Conservation (phyloP, 1,140 invertebrate species). For the Hypsibius dujardini region DNA sequence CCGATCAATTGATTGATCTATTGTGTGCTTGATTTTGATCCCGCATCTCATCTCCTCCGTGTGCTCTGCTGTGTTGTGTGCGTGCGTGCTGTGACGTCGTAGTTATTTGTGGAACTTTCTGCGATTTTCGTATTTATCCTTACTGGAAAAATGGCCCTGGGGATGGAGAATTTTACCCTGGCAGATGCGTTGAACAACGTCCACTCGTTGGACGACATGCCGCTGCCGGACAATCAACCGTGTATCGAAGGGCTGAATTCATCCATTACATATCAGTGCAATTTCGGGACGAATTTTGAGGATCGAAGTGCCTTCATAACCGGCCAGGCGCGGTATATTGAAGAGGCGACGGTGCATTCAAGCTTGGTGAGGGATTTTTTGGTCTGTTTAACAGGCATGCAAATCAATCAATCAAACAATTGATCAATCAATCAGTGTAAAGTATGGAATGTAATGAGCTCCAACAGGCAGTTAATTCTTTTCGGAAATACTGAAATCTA, state of each 20-base stretch:
- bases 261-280: slow-evolving; percentile 80
- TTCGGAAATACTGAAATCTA: not conserved
- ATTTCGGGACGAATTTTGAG: slow-evolving; percentile 93
- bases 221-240: slow-evolving; percentile 89
- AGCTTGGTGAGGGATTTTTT: slow-evolving; percentile 55
- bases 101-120: no score
- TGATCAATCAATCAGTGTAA: no score
- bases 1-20: no score
- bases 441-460: no score
- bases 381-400: no score
- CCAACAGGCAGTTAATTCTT: no score
- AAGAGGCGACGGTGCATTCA: slow-evolving; percentile 95
- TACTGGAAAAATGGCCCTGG: slow-evolving; percentile 25
- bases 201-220: slow-evolving; percentile 92
- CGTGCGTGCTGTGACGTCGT: no score
- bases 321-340: slow-evolving; percentile 94
- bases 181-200: slow-evolving; percentile 91
- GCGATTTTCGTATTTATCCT: no score
- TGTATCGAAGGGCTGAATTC: slow-evolving; percentile 95
- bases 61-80: no score
- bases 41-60: no score
- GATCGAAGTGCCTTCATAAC: slow-evolving; percentile 95
- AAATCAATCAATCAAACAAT: slow-evolving; percentile 3
- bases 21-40: no score
- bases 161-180: slow-evolving; percentile 66